Conservation (phyloP, 2,797 vertebrate genomes). For the Hybognathus amarus region DNA sequence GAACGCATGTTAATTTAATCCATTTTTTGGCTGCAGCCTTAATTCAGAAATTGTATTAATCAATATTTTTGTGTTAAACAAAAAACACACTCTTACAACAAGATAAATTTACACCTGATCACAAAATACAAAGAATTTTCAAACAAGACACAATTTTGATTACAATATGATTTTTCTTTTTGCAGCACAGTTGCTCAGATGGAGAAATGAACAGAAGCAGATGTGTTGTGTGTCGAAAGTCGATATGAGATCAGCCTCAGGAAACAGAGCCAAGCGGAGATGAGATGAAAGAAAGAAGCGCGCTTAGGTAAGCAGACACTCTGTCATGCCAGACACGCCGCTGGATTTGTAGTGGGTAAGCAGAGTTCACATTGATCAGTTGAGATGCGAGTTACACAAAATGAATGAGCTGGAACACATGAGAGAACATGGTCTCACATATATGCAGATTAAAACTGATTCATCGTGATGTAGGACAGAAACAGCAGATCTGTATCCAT, state of each 20-base stretch:
- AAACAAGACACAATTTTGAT: neutral
- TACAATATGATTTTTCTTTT: neutral
- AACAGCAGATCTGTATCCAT: neutral
- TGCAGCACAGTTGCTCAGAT: neutral
- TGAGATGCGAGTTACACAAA: neutral
- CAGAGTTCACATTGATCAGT: conserved; percentile 5
- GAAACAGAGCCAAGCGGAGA: conserved; percentile 27
- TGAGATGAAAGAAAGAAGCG: neutral
- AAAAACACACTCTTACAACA: neutral
- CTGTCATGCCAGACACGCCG: neutral
- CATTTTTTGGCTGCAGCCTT: neutral
- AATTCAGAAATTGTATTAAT: neutral
- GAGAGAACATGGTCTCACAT: neutral
- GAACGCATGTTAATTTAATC: neutral
- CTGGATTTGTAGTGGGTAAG: neutral
- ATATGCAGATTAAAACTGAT: neutral
- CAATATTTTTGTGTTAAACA: neutral
- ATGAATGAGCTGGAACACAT: conserved; percentile 19
- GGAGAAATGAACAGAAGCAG: conserved; percentile 61
- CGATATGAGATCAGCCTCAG: conserved; percentile 25
- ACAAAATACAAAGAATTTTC: neutral
- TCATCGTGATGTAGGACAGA: conserved; percentile 1
- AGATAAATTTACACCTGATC: neutral
- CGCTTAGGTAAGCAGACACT: conserved; percentile 1
- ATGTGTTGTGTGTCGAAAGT: conserved; percentile 59